Conservation (phyloP, 1,140 invertebrate species). For the Drosophila pandora region DNA sequence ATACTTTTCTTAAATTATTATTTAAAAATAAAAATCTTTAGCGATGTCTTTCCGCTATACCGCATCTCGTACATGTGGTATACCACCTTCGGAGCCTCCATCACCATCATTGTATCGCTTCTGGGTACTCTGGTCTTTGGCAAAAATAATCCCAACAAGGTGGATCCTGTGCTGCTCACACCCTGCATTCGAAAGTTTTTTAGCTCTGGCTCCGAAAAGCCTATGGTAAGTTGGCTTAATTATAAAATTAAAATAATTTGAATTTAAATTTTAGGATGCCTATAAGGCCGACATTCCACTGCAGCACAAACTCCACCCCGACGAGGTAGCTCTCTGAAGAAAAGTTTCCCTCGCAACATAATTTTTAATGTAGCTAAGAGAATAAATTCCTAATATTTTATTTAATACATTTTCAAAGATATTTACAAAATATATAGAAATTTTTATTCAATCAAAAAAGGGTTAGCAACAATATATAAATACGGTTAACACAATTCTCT, state of each 20-base stretch:
- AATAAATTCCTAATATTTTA: neutral
- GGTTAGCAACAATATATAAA: constrained; percentile 54
- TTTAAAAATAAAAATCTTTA: constrained; percentile 39
- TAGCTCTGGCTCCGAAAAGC: constrained; percentile 20
- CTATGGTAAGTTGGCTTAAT: constrained; percentile 20
- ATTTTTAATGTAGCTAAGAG: neutral
- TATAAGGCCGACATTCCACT: constrained; percentile 57
- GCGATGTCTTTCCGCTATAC: constrained; percentile 86
- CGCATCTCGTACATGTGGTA: constrained; percentile 90
- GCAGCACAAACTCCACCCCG: constrained; percentile 51
- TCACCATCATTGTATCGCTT: constrained; percentile 85
- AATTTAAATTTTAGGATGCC: constrained; percentile 31
- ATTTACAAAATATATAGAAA: constrained; percentile 29
- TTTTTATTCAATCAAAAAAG: constrained; percentile 38
- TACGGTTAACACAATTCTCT: constrained; percentile 49
- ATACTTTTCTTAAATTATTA: neutral
- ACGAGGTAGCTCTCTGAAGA: constrained; percentile 70
- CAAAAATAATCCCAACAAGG: constrained; percentile 64
- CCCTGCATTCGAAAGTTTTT: constrained; percentile 78
- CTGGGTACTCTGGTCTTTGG: constrained; percentile 84
- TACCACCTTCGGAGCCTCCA: constrained; percentile 85
- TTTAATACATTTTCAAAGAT: neutral
- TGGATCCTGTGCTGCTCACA: constrained; percentile 67
- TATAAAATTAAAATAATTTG: neutral
- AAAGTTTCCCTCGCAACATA: neutral